These are phyloP conservation scores for Ceyx margarethae DNA, from an alignment of 2,113 vertebrate genomes.

Conservation along the genomic window DNA sequence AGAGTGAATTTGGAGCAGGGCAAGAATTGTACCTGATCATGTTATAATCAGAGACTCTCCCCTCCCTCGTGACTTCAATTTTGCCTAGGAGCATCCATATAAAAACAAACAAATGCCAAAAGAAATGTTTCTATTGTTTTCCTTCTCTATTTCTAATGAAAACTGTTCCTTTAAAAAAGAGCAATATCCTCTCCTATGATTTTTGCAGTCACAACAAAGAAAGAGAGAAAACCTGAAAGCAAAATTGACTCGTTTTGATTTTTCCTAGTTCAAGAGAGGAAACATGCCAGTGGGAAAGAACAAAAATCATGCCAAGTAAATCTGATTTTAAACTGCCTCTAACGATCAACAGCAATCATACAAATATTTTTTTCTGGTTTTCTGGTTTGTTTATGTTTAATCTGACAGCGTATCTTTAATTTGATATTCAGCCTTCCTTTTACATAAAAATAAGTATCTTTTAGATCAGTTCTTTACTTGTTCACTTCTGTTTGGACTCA, in stretches of 20 bases:
- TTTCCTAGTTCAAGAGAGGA: slow-evolving; percentile 37
- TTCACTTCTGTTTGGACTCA: neutral
- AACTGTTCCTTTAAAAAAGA: slow-evolving; percentile 53
- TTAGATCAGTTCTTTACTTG: neutral
- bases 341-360: slow-evolving; percentile 19
- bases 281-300: slow-evolving; percentile 40
- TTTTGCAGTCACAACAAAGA: slow-evolving; percentile 36
- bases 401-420: neutral
- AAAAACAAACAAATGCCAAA: slow-evolving; percentile 59
- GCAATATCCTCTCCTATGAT: slow-evolving; percentile 65
- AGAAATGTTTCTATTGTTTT: slow-evolving; percentile 63
- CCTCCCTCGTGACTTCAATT: neutral
- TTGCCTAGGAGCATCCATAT: slow-evolving; percentile 26
- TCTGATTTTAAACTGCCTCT: slow-evolving; percentile 29
- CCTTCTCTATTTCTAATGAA: slow-evolving; percentile 48
- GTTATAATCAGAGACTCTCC: neutral
- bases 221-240: slow-evolving; percentile 57
- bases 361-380: slow-evolving; percentile 43
- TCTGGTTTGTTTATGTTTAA: slow-evolving; percentile 5
- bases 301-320: slow-evolving; percentile 25
- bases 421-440: neutral
- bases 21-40: neutral
- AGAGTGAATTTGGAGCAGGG: neutral
- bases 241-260: slow-evolving; percentile 60
- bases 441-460: neutral